phyloP scores from a whole-genome alignment of 2,113 vertebrate species.

The Mus pahari region DNA sequence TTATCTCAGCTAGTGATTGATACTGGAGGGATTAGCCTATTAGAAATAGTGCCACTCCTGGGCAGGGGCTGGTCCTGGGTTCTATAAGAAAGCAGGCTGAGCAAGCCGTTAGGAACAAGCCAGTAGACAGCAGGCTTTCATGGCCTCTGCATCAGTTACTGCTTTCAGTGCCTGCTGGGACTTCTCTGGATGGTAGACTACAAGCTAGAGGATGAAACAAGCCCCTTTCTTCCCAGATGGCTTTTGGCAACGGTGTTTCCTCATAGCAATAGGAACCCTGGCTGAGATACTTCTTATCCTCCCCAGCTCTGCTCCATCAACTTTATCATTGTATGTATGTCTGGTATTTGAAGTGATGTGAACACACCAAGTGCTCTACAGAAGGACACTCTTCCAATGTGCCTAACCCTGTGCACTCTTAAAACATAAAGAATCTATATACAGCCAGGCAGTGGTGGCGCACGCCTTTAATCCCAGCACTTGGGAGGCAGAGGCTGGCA shows the following conservation, averaged over 20 bases:
- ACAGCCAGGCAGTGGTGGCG: neutral
- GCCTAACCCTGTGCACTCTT: neutral
- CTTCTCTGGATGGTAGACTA: neutral
- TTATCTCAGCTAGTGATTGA: neutral
- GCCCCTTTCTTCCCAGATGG: neutral
- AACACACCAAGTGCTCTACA: too few species aligned
- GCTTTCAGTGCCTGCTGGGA: neutral
- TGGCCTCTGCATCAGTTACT: neutral
- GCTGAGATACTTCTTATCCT: neutral
- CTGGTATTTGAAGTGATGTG: neutral
- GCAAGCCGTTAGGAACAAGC: neutral
- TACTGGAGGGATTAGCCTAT: neutral
- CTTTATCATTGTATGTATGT: neutral
- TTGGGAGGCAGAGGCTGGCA: too few species aligned
- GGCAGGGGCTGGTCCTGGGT: neutral
- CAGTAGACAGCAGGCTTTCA: neutral
- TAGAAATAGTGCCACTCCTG: neutral
- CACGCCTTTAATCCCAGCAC: too few species aligned
- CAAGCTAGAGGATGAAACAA: neutral
- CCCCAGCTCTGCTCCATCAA: neutral
- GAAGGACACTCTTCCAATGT: neutral
- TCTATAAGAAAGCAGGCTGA: neutral
- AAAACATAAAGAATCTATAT: neutral
- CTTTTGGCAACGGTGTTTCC: neutral
- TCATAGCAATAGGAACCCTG: neutral